Percentiles rank a stretch among this genome's conserved stretches.
These are phyloP conservation scores for Xenentodon cancila DNA, from an alignment of 2,797 vertebrate species.

Conservation along the genomic window DNA sequence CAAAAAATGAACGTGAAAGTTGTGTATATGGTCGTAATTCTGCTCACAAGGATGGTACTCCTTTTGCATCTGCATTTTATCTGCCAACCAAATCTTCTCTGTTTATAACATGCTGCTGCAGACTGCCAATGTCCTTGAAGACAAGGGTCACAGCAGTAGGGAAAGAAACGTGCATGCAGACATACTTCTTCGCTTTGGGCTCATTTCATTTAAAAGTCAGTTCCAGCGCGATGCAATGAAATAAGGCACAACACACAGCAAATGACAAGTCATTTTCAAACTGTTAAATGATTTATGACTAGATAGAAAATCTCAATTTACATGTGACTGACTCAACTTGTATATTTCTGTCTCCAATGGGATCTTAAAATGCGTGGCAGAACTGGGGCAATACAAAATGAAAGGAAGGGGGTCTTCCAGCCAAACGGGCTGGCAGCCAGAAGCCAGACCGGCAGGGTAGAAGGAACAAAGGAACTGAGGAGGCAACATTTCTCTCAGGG, in stretches of 20 bases:
- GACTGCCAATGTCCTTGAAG: conserved; percentile 66
- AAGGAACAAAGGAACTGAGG: conserved; percentile 69
- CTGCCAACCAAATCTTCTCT: neutral
- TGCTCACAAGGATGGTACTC: neutral
- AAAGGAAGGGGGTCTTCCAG: conserved; percentile 28
- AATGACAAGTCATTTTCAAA: no score
- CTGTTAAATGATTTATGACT: no score
- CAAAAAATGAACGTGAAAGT: neutral
- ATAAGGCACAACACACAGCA: no score
- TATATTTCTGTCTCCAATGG: conserved; percentile 19
- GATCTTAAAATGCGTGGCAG: conserved; percentile 20
- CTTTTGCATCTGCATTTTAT: no score
- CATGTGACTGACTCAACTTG: neutral
- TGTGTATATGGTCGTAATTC: neutral
- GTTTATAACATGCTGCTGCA: conserved; percentile 21
- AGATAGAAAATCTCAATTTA: no score
- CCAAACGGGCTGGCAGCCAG: conserved; percentile 44
- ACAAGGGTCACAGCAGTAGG: conserved; percentile 55
- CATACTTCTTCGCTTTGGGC: neutral
- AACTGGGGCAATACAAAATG: conserved; percentile 35
- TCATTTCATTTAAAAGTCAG: no score
- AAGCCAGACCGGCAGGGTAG: conserved; percentile 28
- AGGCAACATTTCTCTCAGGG: conserved; percentile 54
- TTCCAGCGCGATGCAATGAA: no score
- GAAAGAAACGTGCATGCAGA: conserved; percentile 3